A percentile compares a stretch with the other conserved stretches of the same genome.
Evolutionary conservation across 2,797 vertebrate genomes (phyloP).

Genomic region (Channallabes apus): DNA sequence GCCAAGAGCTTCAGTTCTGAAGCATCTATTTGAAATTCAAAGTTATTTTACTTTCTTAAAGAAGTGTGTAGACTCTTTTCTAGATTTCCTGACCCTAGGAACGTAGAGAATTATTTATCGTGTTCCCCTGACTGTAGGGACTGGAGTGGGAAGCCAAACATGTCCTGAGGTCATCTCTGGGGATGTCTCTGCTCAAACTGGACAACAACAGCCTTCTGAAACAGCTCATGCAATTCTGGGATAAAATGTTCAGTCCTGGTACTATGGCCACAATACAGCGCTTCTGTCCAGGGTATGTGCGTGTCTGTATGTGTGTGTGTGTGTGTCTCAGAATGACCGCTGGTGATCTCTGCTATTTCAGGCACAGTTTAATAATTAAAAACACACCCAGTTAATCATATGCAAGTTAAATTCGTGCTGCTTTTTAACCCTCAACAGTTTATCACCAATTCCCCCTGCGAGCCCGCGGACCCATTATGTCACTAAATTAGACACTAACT

Average conservation of each 20-base stretch:
- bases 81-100: background rate
- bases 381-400: constrained; percentile 24
- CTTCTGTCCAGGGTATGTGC: background rate
- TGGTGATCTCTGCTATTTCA: constrained; percentile 51
- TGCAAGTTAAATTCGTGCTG: background rate
- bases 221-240: background rate
- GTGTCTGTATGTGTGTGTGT: background rate
- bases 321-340: constrained; percentile 29
- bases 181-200: background rate
- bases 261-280: constrained; percentile 7
- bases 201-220: background rate
- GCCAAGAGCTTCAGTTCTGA: background rate
- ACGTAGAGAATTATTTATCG: background rate
- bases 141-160: background rate
- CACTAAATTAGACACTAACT: background rate
- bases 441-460: background rate
- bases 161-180: background rate
- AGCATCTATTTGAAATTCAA: background rate
- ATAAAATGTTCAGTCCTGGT: constrained; percentile 11
- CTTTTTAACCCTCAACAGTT: background rate
- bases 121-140: too few species aligned
- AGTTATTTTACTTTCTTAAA: background rate
- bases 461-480: background rate
- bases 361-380: constrained; percentile 64
- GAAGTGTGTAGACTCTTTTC: too few species aligned